Evolutionary conservation across 2,797 vertebrate species (phyloP).

Genomic region (Amniataba percoides): DNA sequence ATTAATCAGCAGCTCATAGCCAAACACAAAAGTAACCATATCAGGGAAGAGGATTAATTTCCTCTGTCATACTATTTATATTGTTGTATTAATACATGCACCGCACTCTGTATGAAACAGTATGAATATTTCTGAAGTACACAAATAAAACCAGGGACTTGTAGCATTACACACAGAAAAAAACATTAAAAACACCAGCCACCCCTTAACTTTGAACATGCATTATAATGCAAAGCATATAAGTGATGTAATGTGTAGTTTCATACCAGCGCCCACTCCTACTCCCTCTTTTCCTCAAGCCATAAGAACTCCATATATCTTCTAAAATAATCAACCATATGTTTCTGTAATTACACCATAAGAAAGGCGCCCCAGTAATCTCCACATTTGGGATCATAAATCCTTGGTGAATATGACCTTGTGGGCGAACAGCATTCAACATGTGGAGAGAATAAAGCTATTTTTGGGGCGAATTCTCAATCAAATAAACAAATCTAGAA

Average conservation of each 20-base stretch:
- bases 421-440: constrained; percentile 36
- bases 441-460: constrained; percentile 61
- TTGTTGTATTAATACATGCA: background rate
- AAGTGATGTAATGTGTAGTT: constrained; percentile 32
- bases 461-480: constrained; percentile 62
- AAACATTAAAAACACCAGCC: constrained; percentile 23
- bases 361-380: constrained; percentile 50
- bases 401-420: constrained; percentile 42
- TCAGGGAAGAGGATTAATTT: background rate
- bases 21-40: constrained; percentile 18
- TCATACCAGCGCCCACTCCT: constrained; percentile 21
- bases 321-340: constrained; percentile 71
- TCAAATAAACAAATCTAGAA: constrained; percentile 69
- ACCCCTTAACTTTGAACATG: constrained; percentile 4
- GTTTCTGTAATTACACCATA: constrained; percentile 66
- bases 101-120: background rate
- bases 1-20: background rate
- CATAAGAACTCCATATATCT: constrained; percentile 49
- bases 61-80: background rate
- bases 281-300: constrained; percentile 29
- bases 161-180: constrained; percentile 13
- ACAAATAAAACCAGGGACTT: background rate
- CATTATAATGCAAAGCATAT: constrained; percentile 6
- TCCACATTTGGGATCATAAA: constrained; percentile 62
- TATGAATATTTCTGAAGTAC: constrained; percentile 10